phyloP scores from a whole-genome alignment of 23 tunicate genomes.

The Styela clava region DNA sequence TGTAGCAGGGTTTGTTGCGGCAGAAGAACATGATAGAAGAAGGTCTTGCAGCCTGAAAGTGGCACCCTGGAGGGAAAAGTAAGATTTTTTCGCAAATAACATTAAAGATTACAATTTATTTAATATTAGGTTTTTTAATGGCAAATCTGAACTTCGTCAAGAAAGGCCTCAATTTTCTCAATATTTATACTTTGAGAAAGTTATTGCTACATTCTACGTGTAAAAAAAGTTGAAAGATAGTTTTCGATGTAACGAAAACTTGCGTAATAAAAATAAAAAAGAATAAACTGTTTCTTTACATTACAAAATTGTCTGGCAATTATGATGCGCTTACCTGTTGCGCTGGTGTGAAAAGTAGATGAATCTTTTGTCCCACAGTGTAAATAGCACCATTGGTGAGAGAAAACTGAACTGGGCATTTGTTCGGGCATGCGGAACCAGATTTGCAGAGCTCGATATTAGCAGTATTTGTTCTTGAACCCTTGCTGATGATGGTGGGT shows the following conservation, averaged over 20 bases:
- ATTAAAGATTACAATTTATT: no score
- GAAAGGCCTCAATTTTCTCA: no score
- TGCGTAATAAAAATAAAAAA: no score
- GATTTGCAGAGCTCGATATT: slow-evolving; percentile 15
- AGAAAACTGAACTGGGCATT: background rate
- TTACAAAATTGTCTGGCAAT: no score
- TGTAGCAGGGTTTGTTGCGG: background rate
- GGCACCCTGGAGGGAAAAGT: background rate
- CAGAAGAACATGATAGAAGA: background rate
- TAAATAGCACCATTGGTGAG: background rate
- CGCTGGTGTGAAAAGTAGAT: background rate
- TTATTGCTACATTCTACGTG: no score
- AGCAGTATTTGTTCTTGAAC: background rate
- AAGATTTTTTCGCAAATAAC: no score
- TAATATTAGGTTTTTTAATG: no score
- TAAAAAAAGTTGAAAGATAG: no score
- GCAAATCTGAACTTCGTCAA: no score
- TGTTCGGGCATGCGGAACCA: slow-evolving; percentile 7
- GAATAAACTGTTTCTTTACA: no score
- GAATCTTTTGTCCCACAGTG: background rate
- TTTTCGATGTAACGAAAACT: no score
- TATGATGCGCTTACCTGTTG: background rate
- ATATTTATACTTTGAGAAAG: no score
- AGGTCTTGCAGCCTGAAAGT: background rate
- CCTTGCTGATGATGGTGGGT: background rate